Percentiles rank a stretch among this genome's conserved stretches.
These are phyloP conservation scores for Emmelina monodactyla DNA, from an alignment of 2,888 invertebrate genomes.

Conservation along the genomic window DNA sequence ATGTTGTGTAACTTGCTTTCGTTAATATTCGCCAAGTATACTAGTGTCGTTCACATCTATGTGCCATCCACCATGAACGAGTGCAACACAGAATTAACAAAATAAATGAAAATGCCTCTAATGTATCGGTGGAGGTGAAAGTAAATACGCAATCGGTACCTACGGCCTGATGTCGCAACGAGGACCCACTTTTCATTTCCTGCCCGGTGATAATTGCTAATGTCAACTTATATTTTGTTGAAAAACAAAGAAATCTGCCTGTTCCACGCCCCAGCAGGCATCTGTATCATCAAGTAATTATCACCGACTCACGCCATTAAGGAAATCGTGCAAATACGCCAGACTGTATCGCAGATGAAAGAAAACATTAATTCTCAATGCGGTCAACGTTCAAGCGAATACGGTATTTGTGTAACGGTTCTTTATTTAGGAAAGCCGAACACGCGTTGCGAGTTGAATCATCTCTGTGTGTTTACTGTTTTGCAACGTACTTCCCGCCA, in stretches of 20 bases:
- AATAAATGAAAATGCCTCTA: too few relatives aligned
- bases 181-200: slow-evolving; percentile 1
- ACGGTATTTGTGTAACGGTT: slow-evolving; percentile 48
- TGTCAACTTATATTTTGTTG: not conserved
- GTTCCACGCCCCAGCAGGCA: not conserved
- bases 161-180: not conserved
- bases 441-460: slow-evolving; percentile 49
- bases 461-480: slow-evolving; percentile 35
- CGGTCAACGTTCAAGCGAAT: slow-evolving; percentile 40
- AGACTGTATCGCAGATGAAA: slow-evolving; percentile 26
- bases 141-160: not conserved
- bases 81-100: too few relatives aligned
- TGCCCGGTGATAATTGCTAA: not conserved
- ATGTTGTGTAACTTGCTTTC: too few relatives aligned
- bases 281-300: too few relatives aligned
- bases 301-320: slow-evolving; percentile 12
- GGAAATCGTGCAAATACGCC: slow-evolving; percentile 25
- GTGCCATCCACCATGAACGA: too few relatives aligned
- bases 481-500: slow-evolving; percentile 27
- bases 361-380: slow-evolving; percentile 36
- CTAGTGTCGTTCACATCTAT: too few relatives aligned
- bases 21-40: too few relatives aligned
- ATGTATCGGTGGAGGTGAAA: slow-evolving; percentile 16
- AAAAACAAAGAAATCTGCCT: not conserved
- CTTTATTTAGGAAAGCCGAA: slow-evolving; percentile 47